These are phyloP conservation scores for Calosoma granatense DNA, from an alignment of 1,140 invertebrate species.

Conservation along the genomic window DNA sequence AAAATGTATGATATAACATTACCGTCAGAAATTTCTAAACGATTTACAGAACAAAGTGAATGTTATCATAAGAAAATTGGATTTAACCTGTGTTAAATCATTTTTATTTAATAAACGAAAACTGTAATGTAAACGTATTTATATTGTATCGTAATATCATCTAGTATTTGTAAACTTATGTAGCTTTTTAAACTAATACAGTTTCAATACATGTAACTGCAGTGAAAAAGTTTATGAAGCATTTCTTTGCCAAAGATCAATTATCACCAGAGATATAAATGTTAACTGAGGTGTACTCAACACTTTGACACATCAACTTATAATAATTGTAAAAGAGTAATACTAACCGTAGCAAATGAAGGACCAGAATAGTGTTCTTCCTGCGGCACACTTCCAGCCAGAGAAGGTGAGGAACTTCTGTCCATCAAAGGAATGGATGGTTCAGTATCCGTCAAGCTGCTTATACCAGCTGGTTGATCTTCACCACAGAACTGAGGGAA, in stretches of 20 bases:
- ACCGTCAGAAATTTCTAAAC: too few relatives aligned
- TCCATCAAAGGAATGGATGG: slow-evolving; percentile 21
- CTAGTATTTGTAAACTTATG: not conserved
- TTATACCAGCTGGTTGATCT: slow-evolving; percentile 26
- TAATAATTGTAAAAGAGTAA: not conserved
- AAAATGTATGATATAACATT: too few relatives aligned
- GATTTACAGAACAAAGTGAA: too few relatives aligned
- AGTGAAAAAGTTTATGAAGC: not conserved
- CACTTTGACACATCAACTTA: not conserved
- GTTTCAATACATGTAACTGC: not conserved
- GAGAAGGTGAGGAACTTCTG: slow-evolving; percentile 18
- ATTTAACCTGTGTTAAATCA: too few relatives aligned
- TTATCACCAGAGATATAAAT: not conserved
- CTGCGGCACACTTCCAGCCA: slow-evolving; percentile 23
- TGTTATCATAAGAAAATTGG: too few relatives aligned
- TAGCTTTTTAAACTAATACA: not conserved
- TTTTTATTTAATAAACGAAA: too few relatives aligned
- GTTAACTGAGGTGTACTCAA: not conserved
- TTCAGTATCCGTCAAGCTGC: slow-evolving; percentile 19
- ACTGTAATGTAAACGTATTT: too few relatives aligned
- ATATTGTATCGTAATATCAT: not conserved
- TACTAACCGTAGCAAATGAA: slow-evolving; percentile 49
- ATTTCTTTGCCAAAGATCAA: not conserved
- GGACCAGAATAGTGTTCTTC: slow-evolving; percentile 29
- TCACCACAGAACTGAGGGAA: slow-evolving; percentile 49